Evolutionary conservation across 2,888 invertebrate species (phyloP), one percentile per base, ranked within the genome.

Genomic region (Notodonta ziczac): DNA sequence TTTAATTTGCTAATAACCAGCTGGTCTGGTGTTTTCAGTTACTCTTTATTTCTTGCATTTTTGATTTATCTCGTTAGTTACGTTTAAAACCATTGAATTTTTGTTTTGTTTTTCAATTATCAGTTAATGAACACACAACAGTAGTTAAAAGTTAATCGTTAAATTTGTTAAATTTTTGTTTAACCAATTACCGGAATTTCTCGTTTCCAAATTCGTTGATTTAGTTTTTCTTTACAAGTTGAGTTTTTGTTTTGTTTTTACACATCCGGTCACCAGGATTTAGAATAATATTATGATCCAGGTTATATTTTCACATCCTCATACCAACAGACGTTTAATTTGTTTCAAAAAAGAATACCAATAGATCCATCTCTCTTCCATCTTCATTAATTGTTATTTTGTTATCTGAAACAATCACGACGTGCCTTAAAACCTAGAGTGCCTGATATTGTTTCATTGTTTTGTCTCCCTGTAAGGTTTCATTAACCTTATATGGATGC

Each of bases 341-440:
- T 35, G 35, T 42, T 42, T 10, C 4, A 8, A 8, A 8, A 42
- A 42, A 42, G 5, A 24, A 24, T 10, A 8, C 42, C 42, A 42
- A 42, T 10, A 42, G 48, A 46, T 46, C 24, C n/a, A n/a, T 46
- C n/a, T 4, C 2, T 16, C 16, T 53, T 53, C 8, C 35, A 35
- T n/a, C 35, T 10, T 53, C 12, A n/a, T 53, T 10, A 53, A 6
- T 4, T 8, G 9, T 39, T 54, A 13, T 39, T 13, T 40, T 35
- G 55, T 40, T 55, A 14, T 14, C 60, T 70, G 77, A 73, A 82
- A 83, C 76, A 78, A 82, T 85, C 86, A 85, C 88, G 68, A 82
- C 72, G 93, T 93, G 91, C 93, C 93, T 92, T 92, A 88, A 75
- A 69, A 73, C 80, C 76, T 73, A 67, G 86, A 84, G 88, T 90